Percentiles rank a stretch among this genome's conserved stretches.
Evolutionary conservation across 2,797 vertebrate genomes (phyloP).

Genomic region (Falco naumanni): DNA sequence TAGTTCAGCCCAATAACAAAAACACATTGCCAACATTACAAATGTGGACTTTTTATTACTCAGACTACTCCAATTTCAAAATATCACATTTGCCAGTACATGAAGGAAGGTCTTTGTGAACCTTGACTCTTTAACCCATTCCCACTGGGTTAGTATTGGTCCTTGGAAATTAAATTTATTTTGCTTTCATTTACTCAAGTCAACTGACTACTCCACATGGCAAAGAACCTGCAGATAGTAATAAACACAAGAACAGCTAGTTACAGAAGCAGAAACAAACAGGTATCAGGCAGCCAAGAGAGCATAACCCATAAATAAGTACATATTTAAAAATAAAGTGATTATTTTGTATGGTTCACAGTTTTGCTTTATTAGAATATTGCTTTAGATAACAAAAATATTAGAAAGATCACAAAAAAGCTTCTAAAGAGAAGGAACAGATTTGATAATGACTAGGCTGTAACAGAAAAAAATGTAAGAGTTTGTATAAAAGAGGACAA

Average conservation of each 20-base stretch:
- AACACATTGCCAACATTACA: neutral
- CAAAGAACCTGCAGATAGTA: neutral
- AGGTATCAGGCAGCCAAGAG: neutral
- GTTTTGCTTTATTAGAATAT: neutral
- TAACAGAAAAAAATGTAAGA: neutral
- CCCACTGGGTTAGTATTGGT: neutral
- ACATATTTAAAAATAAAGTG: neutral
- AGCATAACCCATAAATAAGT: neutral
- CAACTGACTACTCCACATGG: neutral
- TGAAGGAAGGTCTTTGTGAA: neutral
- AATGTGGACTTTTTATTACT: neutral
- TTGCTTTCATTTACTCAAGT: neutral
- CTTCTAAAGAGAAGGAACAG: neutral
- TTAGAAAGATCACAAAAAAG: neutral
- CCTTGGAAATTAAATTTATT: neutral
- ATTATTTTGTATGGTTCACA: neutral
- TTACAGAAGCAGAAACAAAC: neutral
- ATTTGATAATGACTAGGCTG: neutral
- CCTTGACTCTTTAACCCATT: neutral
- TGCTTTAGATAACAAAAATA: neutral
- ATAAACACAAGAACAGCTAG: neutral
- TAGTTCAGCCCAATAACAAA: neutral
- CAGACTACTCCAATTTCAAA: neutral
- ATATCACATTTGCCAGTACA: neutral
- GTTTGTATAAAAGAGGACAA: neutral